These are phyloP conservation scores for Amphipyra tragopoginis DNA, from an alignment of 2,888 invertebrate species.

Conservation along the genomic window DNA sequence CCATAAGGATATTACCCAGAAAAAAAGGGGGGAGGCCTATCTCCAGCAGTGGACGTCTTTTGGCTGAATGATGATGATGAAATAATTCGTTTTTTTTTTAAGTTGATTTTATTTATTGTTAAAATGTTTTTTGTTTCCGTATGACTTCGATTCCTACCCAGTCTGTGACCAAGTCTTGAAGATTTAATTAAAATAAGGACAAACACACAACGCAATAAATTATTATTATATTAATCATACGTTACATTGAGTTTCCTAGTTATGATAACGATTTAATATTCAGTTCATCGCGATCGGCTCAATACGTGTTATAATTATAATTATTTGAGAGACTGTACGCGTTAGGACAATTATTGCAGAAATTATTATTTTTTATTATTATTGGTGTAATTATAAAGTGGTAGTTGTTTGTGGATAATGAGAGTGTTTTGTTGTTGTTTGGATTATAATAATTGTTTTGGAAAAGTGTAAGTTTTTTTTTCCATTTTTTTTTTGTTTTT, in stretches of 20 bases:
- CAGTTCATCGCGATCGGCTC: not conserved
- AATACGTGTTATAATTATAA: constrained; percentile 3
- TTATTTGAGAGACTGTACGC: not conserved
- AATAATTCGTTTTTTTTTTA: too few relatives aligned
- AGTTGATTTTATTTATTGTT: too few relatives aligned
- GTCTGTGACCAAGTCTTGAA: not conserved
- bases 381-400: not conserved
- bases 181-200: not conserved
- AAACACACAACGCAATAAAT: not conserved
- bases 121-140: too few relatives aligned
- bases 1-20: too few relatives aligned
- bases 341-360: constrained; percentile 11
- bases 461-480: constrained; percentile 39
- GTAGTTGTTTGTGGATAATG: constrained; percentile 40
- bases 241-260: constrained; percentile 11
- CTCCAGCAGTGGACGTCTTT: too few relatives aligned
- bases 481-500: not conserved
- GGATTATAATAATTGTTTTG: constrained; percentile 27
- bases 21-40: too few relatives aligned
- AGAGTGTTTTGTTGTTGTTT: constrained; percentile 8
- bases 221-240: constrained; percentile 17
- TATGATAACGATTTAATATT: constrained; percentile 18
- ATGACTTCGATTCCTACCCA: not conserved
- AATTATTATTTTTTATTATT: too few relatives aligned
- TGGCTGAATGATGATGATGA: too few relatives aligned